Base-by-base conservation (phyloP, 2,113 vertebrate genomes). In the Ciconia boyciana region DNA sequence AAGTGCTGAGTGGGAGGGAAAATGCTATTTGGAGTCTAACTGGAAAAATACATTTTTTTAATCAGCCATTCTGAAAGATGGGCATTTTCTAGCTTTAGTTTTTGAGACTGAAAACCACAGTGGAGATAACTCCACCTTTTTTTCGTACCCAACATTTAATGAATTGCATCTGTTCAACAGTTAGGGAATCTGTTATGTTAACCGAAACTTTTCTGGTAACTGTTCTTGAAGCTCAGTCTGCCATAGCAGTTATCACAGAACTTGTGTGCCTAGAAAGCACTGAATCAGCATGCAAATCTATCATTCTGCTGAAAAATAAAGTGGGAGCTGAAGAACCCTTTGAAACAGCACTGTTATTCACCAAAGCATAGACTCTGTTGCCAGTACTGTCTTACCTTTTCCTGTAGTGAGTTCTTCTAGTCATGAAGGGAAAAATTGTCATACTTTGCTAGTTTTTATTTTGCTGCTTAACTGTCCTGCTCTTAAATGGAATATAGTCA, bases 191-290 rank as follows among this genome's bases (percentile, higher is more conserved):
- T 74, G 6, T 55, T 91, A 29, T 17, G 9, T 60, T 83, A 85
- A 55, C 17, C 12, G 55, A 80, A 80, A 20, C 1, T 26, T 80
- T 94, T 52, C 34, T 72, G 10, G 3, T 24, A 13, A 26, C 13
- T 46, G 7, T 32, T 70, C 51, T 79, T 85, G 76, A 61, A 92
- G 31, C 14, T 91, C 19, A 32, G 17, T 88, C 20, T 88, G 32
- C 26, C 49, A 5, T 11, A 54, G 34, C 21, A 90, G 39, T 85
- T 43, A 36, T 51, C 10, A 24, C 7, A 77, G 15, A 68, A 48
- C 25, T 77, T 0, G 0, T n/a, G 10, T 51, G 10, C 31, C 11
- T 32, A 71, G 6, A 65, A 92, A 89, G 69, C 34, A 55, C 24
- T 41, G 61, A 76, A 79, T 87, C 48, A 55, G 14, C 6, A 34